phyloP scores from a whole-genome alignment of 2,113 vertebrate genomes.

The Gadus macrocephalus region DNA sequence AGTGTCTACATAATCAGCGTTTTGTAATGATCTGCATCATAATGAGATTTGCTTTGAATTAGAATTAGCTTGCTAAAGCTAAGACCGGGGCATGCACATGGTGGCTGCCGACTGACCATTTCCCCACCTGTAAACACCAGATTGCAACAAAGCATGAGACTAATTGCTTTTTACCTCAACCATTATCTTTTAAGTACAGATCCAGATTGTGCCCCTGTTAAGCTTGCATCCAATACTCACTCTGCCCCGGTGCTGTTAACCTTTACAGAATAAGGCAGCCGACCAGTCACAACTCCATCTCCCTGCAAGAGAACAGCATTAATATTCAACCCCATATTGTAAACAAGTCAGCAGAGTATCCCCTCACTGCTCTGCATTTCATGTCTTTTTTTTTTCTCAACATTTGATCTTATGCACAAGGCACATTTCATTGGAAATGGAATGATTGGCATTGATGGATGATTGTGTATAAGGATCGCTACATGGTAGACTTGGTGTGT shows the following conservation, averaged over 20 bases:
- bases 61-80: constrained; percentile 30
- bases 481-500: too few species aligned
- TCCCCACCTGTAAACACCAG: constrained; percentile 42
- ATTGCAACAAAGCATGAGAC: constrained; percentile 53
- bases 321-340: too few species aligned
- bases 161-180: constrained; percentile 57
- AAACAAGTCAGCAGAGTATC: too few species aligned
- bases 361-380: background rate
- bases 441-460: too few species aligned
- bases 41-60: constrained; percentile 27
- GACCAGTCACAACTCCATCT: constrained; percentile 39
- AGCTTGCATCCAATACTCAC: constrained; percentile 40
- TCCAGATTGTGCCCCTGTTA: constrained; percentile 54
- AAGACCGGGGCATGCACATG: constrained; percentile 27
- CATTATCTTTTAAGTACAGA: constrained; percentile 67
- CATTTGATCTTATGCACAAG: too few species aligned
- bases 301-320: constrained; percentile 4
- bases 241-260: constrained; percentile 51
- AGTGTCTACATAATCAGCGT: background rate
- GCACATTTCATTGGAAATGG: too few species aligned
- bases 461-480: too few species aligned
- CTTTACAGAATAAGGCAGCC: constrained; percentile 55
- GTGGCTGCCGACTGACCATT: constrained; percentile 31
- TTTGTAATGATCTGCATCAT: constrained; percentile 16
- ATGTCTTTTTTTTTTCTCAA: background rate